A percentile compares a stretch with the other conserved stretches of the same genome.
phyloP scores from a whole-genome alignment of 2,888 invertebrate species.

The Zele albiditarsus region DNA sequence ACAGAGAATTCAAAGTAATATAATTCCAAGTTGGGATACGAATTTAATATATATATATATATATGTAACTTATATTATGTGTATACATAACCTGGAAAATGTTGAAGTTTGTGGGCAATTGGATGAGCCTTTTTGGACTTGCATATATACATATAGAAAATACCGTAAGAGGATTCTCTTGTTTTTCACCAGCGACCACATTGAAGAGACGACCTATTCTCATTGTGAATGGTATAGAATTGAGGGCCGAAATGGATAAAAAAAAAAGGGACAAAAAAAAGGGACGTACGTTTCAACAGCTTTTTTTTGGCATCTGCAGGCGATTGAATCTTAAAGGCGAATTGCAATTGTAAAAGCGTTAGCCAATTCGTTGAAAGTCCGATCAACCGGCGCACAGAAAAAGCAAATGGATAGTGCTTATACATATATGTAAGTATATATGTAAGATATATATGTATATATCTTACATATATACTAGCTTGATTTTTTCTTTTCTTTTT shows the following conservation, averaged over 20 bases:
- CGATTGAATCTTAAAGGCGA: conserved; percentile 11
- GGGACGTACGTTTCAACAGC: not conserved
- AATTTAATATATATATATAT: not conserved
- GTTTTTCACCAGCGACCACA: conserved; percentile 42
- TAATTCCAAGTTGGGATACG: not conserved
- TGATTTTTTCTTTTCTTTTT: not conserved
- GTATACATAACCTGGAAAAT: conserved; percentile 2
- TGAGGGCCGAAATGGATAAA: not conserved
- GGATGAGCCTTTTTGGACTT: not conserved
- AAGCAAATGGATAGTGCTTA: conserved; percentile 8
- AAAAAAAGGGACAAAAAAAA: not conserved
- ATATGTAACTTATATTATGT: not conserved
- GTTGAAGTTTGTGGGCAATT: conserved; percentile 2
- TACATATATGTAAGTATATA: not conserved
- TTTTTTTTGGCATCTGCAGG: conserved; percentile 5
- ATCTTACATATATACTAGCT: not conserved
- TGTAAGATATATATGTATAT: not conserved
- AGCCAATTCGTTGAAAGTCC: conserved; percentile 13
- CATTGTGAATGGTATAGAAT: not conserved
- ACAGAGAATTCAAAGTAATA: not conserved
- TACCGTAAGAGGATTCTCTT: conserved; percentile 50
- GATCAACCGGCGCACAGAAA: not conserved
- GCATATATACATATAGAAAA: conserved; percentile 15
- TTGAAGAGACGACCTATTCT: not conserved
- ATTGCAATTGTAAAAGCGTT: conserved; percentile 7